Percentiles rank a stretch among this genome's conserved stretches.
Conservation (phyloP, 2,888 invertebrate genomes). For the Diarsia brunnea region DNA sequence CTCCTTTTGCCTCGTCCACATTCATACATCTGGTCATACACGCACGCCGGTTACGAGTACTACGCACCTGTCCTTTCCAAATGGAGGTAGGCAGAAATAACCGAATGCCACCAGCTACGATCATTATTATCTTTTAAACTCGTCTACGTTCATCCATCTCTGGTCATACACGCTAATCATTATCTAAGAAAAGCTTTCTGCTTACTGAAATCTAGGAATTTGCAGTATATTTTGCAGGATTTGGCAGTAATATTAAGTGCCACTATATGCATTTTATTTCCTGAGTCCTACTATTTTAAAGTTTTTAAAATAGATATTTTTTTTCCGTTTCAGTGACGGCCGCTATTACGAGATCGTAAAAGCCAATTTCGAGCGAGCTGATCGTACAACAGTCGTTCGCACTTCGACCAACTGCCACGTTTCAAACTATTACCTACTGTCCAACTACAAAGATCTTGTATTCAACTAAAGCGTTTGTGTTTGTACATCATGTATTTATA, state of each 20-base stretch:
- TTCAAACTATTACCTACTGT: constrained; percentile 97
- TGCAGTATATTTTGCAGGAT: background rate
- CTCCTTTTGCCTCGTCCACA: too few species aligned
- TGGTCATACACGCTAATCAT: background rate
- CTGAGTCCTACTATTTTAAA: background rate
- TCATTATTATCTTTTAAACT: background rate
- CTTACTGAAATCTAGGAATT: too few species aligned
- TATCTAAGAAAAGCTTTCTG: background rate
- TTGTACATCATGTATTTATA: constrained; percentile 25
- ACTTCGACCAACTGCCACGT: constrained; percentile 99
- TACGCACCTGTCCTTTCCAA: too few species aligned
- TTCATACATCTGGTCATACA: too few species aligned
- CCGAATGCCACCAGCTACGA: background rate
- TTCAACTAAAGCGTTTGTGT: constrained; percentile 93
- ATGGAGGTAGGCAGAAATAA: background rate
- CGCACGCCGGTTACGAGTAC: too few species aligned
- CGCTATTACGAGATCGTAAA: constrained; percentile 99
- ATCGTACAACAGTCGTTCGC: constrained; percentile 98
- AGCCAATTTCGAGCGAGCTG: constrained; percentile 99
- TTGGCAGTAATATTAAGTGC: background rate
- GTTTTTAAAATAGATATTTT: background rate
- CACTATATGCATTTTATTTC: background rate
- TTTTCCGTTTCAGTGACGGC: constrained; percentile 94
- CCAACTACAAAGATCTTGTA: constrained; percentile 98
- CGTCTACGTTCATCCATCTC: background rate